Conservation (phyloP, 2,888 invertebrate species). For the Polydrusus tereticollis region DNA sequence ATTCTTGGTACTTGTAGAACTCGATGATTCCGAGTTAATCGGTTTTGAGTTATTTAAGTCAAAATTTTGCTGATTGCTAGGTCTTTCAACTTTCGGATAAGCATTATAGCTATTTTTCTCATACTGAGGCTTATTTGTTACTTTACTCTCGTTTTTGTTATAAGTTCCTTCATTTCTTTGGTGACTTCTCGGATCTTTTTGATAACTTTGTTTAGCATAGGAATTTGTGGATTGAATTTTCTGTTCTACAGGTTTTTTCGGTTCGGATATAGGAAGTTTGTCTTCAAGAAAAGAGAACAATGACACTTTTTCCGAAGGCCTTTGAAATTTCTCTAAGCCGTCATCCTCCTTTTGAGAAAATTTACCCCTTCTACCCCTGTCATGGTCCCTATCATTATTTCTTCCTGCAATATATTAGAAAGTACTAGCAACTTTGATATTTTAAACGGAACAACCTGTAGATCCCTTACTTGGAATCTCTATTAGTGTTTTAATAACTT, state of each 20-base stretch:
- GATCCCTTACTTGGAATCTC: too few species aligned
- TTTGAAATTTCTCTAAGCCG: constrained; percentile 73
- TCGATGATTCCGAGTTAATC: not conserved
- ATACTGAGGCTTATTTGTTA: not conserved
- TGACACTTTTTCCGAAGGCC: constrained; percentile 85
- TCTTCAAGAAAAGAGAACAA: constrained; percentile 87
- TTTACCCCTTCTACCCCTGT: constrained; percentile 48
- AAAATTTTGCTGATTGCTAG: constrained; percentile 25
- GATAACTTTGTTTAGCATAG: constrained; percentile 36
- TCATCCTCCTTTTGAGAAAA: constrained; percentile 62
- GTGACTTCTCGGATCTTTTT: constrained; percentile 40
- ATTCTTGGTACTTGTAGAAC: constrained; percentile 8
- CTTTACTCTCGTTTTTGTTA: constrained; percentile 45
- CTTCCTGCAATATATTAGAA: constrained; percentile 21
- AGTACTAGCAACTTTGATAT: too few species aligned
- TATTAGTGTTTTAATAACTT: too few species aligned
- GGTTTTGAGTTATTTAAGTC: constrained; percentile 23
- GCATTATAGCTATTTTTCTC: constrained; percentile 3
- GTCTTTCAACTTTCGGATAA: constrained; percentile 13
- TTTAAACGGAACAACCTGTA: too few species aligned
- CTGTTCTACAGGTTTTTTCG: constrained; percentile 21
- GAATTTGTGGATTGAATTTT: constrained; percentile 17
- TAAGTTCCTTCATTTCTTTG: constrained; percentile 34
- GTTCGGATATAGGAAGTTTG: constrained; percentile 74
- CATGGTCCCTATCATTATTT: constrained; percentile 21